Evolutionary conservation across 2,888 invertebrate genomes (phyloP).

Genomic region (Harpagoxenus sublaevis): DNA sequence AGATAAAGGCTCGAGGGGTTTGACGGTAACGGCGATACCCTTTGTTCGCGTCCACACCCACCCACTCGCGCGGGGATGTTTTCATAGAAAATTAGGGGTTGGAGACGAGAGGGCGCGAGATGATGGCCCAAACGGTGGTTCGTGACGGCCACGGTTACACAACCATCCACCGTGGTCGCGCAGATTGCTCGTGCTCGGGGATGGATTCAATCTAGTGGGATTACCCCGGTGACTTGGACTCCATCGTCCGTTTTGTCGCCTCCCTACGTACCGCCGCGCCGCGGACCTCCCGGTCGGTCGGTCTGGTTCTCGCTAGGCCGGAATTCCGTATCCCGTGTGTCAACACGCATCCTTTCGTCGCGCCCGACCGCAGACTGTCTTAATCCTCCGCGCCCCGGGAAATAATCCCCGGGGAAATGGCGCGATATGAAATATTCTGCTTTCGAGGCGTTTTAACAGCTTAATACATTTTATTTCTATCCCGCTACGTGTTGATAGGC

Average conservation of each 20-base stretch:
- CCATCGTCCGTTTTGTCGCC: conserved; percentile 47
- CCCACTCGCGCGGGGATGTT: conserved; percentile 40
- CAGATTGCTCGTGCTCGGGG: conserved; percentile 20
- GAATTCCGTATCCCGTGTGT: conserved; percentile 58
- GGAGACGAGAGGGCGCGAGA: conserved; percentile 8
- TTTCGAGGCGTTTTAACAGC: background rate
- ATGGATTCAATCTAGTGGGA: conserved; percentile 81
- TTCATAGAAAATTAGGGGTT: conserved; percentile 51
- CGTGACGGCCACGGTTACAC: conserved; percentile 47
- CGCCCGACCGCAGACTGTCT: conserved; percentile 23
- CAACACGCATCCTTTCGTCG: conserved; percentile 58
- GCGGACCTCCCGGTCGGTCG: background rate
- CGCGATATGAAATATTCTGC: conserved; percentile 20
- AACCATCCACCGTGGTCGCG: conserved; percentile 40
- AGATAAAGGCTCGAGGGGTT: conserved; percentile 29
- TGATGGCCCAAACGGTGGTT: background rate
- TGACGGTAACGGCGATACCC: conserved; percentile 35
- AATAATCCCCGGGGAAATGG: conserved; percentile 44
- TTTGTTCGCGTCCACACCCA: conserved; percentile 33
- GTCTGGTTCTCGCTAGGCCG: conserved; percentile 41
- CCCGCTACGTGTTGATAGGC: background rate
- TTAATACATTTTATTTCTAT: background rate
- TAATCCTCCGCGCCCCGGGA: conserved; percentile 49
- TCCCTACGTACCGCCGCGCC: conserved; percentile 5
- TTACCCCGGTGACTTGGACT: conserved; percentile 69